phyloP scores from a whole-genome alignment of 1,140 invertebrate genomes.

The Thereuonema tuberculata region DNA sequence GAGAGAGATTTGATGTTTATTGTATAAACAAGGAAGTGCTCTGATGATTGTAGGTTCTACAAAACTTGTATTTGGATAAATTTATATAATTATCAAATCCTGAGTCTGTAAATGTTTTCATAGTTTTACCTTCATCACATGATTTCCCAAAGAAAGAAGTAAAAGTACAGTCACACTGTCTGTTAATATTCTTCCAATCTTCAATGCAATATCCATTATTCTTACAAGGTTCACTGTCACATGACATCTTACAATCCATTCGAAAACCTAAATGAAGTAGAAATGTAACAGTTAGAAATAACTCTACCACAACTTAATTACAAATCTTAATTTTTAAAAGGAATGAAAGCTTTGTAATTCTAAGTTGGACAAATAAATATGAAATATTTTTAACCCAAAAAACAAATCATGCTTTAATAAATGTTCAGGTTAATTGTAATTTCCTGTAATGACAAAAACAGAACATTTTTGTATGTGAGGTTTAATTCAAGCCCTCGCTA shows the following conservation, averaged over 20 bases:
- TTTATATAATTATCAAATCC: no score
- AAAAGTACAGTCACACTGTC: conserved; percentile 70
- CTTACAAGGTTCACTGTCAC: conserved; percentile 69
- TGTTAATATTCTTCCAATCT: conserved; percentile 67
- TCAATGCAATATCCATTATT: conserved; percentile 74
- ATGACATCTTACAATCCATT: conserved; percentile 73
- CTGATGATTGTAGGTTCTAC: no score
- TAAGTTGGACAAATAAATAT: not conserved
- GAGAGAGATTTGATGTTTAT: no score
- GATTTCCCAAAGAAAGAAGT: conserved; percentile 73
- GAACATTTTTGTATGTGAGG: no score
- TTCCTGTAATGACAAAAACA: not conserved
- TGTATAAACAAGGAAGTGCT: no score
- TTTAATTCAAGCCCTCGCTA: no score
- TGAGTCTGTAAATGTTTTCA: no score
- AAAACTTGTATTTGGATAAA: no score
- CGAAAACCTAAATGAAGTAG: conserved; percentile 32
- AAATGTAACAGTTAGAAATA: conserved; percentile 1
- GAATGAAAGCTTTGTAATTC: no score
- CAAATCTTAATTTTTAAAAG: no score
- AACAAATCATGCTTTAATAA: not conserved
- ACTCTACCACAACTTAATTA: no score
- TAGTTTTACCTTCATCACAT: conserved; percentile 41
- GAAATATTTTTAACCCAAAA: not conserved
- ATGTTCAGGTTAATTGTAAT: not conserved